phyloP scores from a whole-genome alignment of 2,113 vertebrate genomes.

The Motacilla alba region DNA sequence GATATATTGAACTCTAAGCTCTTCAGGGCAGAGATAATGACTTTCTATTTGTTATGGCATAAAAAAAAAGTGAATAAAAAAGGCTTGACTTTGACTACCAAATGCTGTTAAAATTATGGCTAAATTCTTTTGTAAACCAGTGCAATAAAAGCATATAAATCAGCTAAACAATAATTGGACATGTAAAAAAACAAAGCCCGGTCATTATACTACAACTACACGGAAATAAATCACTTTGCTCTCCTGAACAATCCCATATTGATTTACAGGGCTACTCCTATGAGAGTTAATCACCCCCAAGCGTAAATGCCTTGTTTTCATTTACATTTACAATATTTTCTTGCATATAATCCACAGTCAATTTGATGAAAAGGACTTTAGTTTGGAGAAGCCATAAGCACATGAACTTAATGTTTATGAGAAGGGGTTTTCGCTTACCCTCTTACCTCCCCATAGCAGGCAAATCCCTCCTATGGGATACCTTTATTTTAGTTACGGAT shows the following conservation, averaged over 20 bases:
- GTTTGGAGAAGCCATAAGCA: background rate
- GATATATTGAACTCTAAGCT: slow-evolving; percentile 55
- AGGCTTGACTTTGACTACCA: slow-evolving; percentile 28
- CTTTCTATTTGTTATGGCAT: slow-evolving; percentile 40
- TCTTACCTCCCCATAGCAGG: background rate
- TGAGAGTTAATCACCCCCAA: background rate
- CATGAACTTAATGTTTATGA: background rate
- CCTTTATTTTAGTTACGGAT: background rate
- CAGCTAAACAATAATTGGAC: slow-evolving; percentile 20
- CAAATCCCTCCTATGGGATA: background rate
- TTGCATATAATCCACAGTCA: background rate
- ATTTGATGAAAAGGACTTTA: background rate
- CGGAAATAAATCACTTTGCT: background rate
- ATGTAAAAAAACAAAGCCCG: slow-evolving; percentile 31
- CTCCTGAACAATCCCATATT: background rate
- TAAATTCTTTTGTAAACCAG: background rate
- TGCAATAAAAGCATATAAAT: background rate
- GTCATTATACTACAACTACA: background rate
- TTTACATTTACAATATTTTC: slow-evolving; percentile 2
- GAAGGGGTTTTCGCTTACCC: background rate
- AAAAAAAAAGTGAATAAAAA: background rate
- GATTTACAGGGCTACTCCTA: background rate
- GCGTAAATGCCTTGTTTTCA: background rate
- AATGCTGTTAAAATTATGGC: slow-evolving; percentile 31
- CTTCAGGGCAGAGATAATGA: slow-evolving; percentile 55